phyloP scores from a whole-genome alignment of 2,113 vertebrate genomes.

The Centrocercus urophasianus region DNA sequence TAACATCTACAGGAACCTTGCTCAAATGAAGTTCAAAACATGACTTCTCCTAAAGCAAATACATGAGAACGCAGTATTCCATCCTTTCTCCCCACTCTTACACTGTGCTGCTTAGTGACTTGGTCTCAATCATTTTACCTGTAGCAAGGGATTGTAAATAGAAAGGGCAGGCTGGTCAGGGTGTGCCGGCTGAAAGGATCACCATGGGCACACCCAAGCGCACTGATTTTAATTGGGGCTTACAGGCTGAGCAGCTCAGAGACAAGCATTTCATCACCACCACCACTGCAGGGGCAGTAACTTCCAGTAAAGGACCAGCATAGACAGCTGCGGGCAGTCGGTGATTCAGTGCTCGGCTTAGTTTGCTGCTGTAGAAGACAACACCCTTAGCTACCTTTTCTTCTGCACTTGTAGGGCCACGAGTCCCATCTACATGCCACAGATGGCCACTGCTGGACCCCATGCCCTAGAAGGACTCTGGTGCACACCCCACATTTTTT shows the following conservation, averaged over 20 bases:
- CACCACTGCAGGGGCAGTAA: not conserved
- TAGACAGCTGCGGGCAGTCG: not conserved
- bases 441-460: fast-evolving
- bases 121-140: not conserved
- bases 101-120: not conserved
- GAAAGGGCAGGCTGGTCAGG: not conserved
- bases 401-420: fast-evolving
- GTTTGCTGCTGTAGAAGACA: not conserved
- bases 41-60: not conserved
- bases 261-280: not conserved
- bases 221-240: fast-evolving
- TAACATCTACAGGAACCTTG: not conserved
- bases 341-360: not conserved
- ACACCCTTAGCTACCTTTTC: constrained; percentile 25
- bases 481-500: not conserved
- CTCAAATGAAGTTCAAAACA: not conserved
- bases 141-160: not conserved
- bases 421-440: not conserved
- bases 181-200: not conserved
- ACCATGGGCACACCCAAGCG: not conserved
- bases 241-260: not conserved
- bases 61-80: not conserved
- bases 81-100: not conserved
- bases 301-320: not conserved
- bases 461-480: not conserved